phyloP scores from a whole-genome alignment of 2,888 invertebrate species.

The Oxystoma pomonae region DNA sequence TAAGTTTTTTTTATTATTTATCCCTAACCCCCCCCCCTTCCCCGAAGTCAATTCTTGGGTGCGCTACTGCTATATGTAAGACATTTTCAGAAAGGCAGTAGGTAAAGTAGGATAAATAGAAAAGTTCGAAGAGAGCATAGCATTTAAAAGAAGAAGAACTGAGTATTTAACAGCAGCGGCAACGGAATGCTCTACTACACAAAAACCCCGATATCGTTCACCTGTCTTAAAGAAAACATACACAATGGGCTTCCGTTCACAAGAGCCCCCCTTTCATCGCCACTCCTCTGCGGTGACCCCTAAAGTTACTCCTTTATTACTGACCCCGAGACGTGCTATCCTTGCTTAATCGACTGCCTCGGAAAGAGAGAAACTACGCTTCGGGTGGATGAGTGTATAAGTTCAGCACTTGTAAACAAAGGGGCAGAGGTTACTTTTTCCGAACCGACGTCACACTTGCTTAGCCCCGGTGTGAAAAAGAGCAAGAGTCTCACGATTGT shows the following conservation, averaged over 20 bases:
- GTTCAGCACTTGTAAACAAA: not conserved
- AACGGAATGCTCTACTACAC: not conserved
- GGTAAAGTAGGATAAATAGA: too few species aligned
- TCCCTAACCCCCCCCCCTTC: too few species aligned
- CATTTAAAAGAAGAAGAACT: not conserved
- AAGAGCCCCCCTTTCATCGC: slow-evolving; percentile 28
- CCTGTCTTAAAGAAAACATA: slow-evolving; percentile 38
- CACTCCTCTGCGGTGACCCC: slow-evolving; percentile 20
- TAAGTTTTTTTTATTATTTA: too few species aligned
- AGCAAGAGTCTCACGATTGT: slow-evolving; percentile 25
- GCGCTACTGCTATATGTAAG: not conserved
- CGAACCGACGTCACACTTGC: slow-evolving; percentile 36
- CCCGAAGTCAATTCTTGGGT: not conserved
- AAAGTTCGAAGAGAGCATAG: too few species aligned
- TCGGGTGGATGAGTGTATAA: not conserved
- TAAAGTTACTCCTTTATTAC: slow-evolving; percentile 7
- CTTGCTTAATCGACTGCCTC: slow-evolving; percentile 13
- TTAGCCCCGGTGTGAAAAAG: slow-evolving; percentile 39
- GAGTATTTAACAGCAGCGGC: not conserved
- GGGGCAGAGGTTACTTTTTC: slow-evolving; percentile 38
- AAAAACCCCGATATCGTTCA: slow-evolving; percentile 31
- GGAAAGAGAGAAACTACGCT: not conserved
- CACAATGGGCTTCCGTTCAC: slow-evolving; percentile 41
- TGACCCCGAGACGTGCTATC: not conserved
- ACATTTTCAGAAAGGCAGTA: too few species aligned